phyloP scores from a whole-genome alignment of 2,113 vertebrate genomes.

The Martes martes region DNA sequence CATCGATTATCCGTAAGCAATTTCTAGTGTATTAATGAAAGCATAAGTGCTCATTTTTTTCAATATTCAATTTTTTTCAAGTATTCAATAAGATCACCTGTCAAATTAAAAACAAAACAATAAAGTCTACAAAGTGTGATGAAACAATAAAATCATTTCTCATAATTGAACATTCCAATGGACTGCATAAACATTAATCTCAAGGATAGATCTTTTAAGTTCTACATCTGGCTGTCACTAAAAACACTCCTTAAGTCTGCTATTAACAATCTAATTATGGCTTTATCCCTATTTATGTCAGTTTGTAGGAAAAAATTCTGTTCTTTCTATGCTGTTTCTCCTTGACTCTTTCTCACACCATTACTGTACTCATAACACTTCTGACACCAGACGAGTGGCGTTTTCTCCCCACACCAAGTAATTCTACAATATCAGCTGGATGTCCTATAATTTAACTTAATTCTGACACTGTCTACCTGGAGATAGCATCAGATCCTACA shows the following conservation, averaged over 20 bases:
- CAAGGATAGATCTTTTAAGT: neutral
- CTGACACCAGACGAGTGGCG: neutral
- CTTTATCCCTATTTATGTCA: neutral
- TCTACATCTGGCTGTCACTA: neutral
- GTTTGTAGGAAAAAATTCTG: neutral
- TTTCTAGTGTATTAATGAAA: slow-evolving; percentile 57
- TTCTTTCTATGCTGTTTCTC: neutral
- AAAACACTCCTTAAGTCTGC: neutral
- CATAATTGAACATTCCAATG: slow-evolving; percentile 20
- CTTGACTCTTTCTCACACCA: neutral
- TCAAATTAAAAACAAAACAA: slow-evolving; percentile 50
- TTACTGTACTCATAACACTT: neutral
- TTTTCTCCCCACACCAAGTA: neutral
- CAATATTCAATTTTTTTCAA: neutral
- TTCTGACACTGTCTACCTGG: neutral
- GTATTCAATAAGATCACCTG: slow-evolving; percentile 17
- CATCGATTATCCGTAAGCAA: slow-evolving; percentile 46
- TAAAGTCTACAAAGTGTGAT: slow-evolving; percentile 35
- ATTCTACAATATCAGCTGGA: neutral
- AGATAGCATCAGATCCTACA: neutral
- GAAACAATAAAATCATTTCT: slow-evolving; percentile 55
- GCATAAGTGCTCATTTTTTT: slow-evolving; percentile 50
- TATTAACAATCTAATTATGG: neutral
- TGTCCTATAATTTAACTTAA: neutral
- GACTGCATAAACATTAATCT: slow-evolving; percentile 26